These are phyloP conservation scores for Dasyurus viverrinus DNA, from an alignment of 2,113 vertebrate genomes.

Conservation along the genomic window DNA sequence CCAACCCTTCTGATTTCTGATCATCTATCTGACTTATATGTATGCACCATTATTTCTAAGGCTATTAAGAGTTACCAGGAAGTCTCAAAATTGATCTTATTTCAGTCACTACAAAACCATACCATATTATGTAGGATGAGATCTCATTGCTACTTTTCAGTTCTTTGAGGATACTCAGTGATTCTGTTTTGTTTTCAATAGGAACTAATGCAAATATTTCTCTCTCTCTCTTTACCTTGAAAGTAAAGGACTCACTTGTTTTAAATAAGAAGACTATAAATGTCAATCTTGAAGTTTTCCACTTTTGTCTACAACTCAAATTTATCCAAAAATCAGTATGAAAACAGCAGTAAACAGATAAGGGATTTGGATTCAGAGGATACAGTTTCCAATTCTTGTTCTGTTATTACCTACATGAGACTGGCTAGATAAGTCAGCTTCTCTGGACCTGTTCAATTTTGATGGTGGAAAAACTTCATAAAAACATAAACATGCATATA, in stretches of 20 bases:
- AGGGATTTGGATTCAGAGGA: neutral
- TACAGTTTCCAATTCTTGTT: neutral
- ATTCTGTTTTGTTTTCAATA: neutral
- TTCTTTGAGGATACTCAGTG: neutral
- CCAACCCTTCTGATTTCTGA: neutral
- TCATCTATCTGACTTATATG: neutral
- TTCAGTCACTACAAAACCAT: neutral
- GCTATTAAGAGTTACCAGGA: neutral
- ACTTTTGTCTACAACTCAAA: neutral
- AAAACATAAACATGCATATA: neutral
- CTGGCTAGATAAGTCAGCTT: neutral
- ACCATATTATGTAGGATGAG: neutral
- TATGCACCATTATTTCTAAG: neutral
- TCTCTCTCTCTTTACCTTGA: neutral
- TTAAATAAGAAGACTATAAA: neutral
- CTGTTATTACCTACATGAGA: neutral
- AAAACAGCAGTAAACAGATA: neutral
- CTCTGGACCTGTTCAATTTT: neutral
- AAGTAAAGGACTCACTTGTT: neutral
- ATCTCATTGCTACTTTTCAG: neutral
- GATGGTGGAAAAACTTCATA: neutral
- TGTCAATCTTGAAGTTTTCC: neutral
- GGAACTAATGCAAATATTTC: neutral
- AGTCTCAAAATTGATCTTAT: neutral
- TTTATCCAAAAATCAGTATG: neutral